Base-by-base conservation (phyloP, 2,888 invertebrate species). In the Ectemnius cavifrons region DNA sequence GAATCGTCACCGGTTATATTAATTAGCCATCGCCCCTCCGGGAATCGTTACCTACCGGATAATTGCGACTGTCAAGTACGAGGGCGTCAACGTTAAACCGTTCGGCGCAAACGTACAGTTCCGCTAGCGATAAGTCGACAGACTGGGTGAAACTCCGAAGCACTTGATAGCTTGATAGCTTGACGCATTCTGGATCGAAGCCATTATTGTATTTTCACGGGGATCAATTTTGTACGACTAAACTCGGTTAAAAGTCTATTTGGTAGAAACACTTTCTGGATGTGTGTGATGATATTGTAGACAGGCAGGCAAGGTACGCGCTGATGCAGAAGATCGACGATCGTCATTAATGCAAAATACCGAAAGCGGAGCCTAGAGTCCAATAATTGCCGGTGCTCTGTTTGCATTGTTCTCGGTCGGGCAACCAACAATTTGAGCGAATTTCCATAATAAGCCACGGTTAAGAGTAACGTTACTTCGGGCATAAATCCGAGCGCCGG, bases 1-100 rank as follows among this genome's bases (percentile, higher is more conserved):
- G 88, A 89, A 88, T 89, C 87, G 86, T 86, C 86, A 82, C 84
- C 81, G 86, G 89, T 89, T 88, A 90, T 90, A 90, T 90, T 91
- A 90, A 91, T 91, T 91, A 90, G 89, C 88, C 85, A 67, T 73
- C 78, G 78, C 80, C 85, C 88, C 37, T 86, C 85, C 84, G 82
- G 88, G 88, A 88, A 89, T 87, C 87, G 88, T 88, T 89, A 85
- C 84, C 85, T 78, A 78, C 75, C 47, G 83, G 86, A 87, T 89
- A 89, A 89, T 89, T 90, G 89, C 87, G 86, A 89, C 87, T 88
- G 89, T 88, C 88, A 84, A 82, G 82, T 80, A 82, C 84, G 84
- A 86, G 69, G 16, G 63, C 65, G 67, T 63, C 66, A 64, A 47
- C 65, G 59, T 47, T 23, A 65, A 71, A 58, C 63, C n/a, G 67